Evolutionary conservation across 1,140 invertebrate genomes (phyloP), one percentile per base, ranked within the genome.

Genomic region (Globodera ellingtonae): DNA sequence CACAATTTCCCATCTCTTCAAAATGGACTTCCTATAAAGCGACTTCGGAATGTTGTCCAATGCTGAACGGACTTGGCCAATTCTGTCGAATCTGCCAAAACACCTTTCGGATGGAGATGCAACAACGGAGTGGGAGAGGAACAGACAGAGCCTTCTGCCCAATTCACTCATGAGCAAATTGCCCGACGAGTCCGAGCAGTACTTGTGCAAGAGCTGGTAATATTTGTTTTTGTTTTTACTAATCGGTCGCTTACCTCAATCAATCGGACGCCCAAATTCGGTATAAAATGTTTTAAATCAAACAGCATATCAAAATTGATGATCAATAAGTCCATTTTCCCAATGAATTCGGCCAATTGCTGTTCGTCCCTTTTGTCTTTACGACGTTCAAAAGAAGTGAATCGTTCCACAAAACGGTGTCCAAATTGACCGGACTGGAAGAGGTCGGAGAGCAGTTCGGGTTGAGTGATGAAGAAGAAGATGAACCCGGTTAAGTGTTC

Each of bases 301-400:
- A 44, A 13, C 3, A 79, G 72, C 56, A 79, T 59, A 47, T 79
- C 77, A 9, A 71, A 70, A 79, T 79, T 79, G 13, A 44, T 48
- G 47, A 50, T 52, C 35, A 71, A n/a, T 6, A 56, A 35, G 72
- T 79, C 46, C 18, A 72, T 46, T 79, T 47, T 56, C 13, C 56
- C 66, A 8, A 79, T 52, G 59, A 79, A 71, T 48, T 35, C 9
- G 50, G 48, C 66, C 72, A 79, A 67, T 50, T 50, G 24, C 3
- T 52, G 46, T 44, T 46, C 52, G 24, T 47, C n/a, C 10, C 6
- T 15, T 7, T 15, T 59, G n/a, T 50, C 65, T 8, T 71, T 79
- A 69, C n/a, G 18, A 24, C 56, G 56, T 52, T 70, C 67, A 59
- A 71, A 71, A 62, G 65, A 52, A 18, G 10, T 48, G 21, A 80